Evolutionary conservation across 1,140 invertebrate species (phyloP), one percentile per base, ranked within the genome.

Genomic region (Ceratina calcarata): DNA sequence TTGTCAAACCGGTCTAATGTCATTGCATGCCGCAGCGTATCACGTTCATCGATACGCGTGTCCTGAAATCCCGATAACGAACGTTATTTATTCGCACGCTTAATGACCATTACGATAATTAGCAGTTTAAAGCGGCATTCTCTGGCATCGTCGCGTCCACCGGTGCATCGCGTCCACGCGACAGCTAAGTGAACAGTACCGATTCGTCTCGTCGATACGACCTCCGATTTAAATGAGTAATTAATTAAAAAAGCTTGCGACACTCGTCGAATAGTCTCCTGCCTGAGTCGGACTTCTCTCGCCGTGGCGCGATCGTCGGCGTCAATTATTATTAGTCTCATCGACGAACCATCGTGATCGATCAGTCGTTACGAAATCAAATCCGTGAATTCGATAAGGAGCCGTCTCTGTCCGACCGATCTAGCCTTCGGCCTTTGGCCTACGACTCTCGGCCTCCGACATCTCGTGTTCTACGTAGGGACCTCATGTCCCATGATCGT

Each of bases 81-180:
- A 80, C 82, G 67, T 81, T 84, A 85, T 85, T 85, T 85, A 79
- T 69, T 84, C 72, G 78, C 68, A 15, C 58, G 72, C 68, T 69
- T 71, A 74, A 70, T 70, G 58, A 72, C 72, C 78, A 78, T 80
- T 84, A 84, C 82, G 72, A 51, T 84, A 84, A 84, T 85, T 85
- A 84, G 73, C 68, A 58, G 82, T 80, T 85, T 85, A n/a, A 84
- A 84, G 27, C 66, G 66, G 60, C 57, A 62, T n/a, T n/a, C n/a
- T n/a, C n/a, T n/a, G n/a, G n/a, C n/a, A n/a, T n/a, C n/a, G n/a
- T n/a, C n/a, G n/a, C n/a, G n/a, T n/a, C n/a, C n/a, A n/a, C n/a
- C 75, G 78, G 68, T 75, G 72, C 67, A 75, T 84, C n/a, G 55
- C n/a, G n/a, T n/a, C n/a, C n/a, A 57, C 49, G 27, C n/a, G 49